phyloP scores from a whole-genome alignment of 2,888 invertebrate genomes.

The Hartigia nigra region DNA sequence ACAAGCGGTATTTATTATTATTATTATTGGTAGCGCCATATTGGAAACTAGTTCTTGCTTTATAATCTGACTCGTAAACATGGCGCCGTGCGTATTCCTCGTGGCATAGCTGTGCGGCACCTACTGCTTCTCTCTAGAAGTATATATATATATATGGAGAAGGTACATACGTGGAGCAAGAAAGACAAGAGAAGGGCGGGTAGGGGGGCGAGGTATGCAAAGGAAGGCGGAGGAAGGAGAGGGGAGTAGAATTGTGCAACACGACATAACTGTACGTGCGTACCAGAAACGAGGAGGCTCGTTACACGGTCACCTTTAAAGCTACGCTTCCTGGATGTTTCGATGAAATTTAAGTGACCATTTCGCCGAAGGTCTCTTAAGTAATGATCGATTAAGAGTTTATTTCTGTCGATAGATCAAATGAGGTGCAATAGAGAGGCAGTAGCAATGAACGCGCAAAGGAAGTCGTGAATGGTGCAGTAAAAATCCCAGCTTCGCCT shows the following conservation, averaged over 20 bases:
- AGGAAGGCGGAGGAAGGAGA: neutral
- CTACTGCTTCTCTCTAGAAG: neutral
- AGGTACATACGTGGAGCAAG: slow-evolving; percentile 40
- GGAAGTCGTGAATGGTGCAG: neutral
- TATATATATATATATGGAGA: neutral
- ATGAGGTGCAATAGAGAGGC: too few species aligned
- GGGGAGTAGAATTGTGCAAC: neutral
- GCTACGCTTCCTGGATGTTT: neutral
- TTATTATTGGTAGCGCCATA: neutral
- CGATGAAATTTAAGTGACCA: too few species aligned
- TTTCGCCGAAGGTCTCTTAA: neutral
- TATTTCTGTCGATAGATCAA: neutral
- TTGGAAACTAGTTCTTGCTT: neutral
- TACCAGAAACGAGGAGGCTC: neutral
- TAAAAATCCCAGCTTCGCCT: neutral
- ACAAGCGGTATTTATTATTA: neutral
- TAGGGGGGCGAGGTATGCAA: neutral
- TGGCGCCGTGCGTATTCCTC: neutral
- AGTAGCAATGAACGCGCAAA: too few species aligned
- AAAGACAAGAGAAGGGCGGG: slow-evolving; percentile 20
- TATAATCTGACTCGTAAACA: neutral
- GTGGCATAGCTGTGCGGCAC: neutral
- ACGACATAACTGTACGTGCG: neutral
- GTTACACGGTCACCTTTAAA: neutral
- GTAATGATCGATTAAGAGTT: neutral